Base-by-base conservation (phyloP, 2,888 invertebrate genomes). In the Drosophila basisetae region DNA sequence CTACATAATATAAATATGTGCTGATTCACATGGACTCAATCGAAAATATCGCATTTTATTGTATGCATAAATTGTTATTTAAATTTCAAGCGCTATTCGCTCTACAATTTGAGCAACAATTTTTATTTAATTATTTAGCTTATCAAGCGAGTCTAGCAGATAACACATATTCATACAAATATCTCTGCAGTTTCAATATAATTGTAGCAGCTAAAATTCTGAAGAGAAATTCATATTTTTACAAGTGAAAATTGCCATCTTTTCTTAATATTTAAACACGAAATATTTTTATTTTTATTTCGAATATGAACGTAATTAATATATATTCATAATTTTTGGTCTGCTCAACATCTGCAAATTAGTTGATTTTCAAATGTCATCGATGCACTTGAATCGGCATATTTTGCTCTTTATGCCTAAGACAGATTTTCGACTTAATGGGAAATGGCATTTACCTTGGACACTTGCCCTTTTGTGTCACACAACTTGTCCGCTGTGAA, bases 331-430 rank as follows among this genome's bases (percentile, higher is more conserved):
- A 59, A 55, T 50, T 54, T 28, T 69, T 54, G 59, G 52, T 54
- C 58, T 67, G 55, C 67, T 70, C 49, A 35, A 60, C 39, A 49
- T 31, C 49, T 68, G 77, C 67, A 78, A 76, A 78, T 78, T 68
- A 54, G 66, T 61, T 60, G 66, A 65, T 58, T 73, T 77, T 58
- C 52, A 89, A 74, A 76, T 89, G 83, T 70, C 89, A 85, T 61
- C 64, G 43, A n/a, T 49, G 37, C 31, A 64, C 54, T 56, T 76
- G 37, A 33, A 30, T 61, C 1, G 41, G 49, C 30, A 28, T 53
- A 58, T 28, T 37, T 28, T 25, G 16, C 2, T 35, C 18, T 30
- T 31, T 25, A 16, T 60, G 13, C n/a, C 30, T 56, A 52, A 53
- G 47, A 63, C 6, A 58, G 43, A 68, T 68, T 62, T 76, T 80